Conservation (phyloP, 1,140 invertebrate genomes). For the Pseudobourletiella spinata region DNA sequence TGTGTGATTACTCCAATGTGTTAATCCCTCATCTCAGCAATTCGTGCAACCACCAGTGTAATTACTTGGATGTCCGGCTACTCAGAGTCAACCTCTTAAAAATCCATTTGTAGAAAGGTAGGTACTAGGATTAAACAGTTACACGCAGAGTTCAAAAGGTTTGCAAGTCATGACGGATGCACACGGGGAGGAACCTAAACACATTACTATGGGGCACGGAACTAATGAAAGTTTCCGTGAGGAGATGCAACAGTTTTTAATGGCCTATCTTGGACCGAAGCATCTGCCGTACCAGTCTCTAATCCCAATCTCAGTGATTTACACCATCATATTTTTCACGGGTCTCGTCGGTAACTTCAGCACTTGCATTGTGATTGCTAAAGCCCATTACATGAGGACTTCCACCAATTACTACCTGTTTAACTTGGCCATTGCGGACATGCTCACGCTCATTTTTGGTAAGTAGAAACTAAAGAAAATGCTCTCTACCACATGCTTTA, state of each 20-base stretch:
- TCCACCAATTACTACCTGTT: constrained; percentile 73
- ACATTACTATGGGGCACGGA: not conserved
- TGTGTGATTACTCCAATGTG: no score
- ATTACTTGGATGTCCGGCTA: no score
- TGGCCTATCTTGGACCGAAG: constrained; percentile 39
- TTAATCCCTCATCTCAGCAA: no score
- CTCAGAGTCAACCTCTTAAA: no score
- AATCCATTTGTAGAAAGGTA: no score
- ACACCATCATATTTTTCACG: constrained; percentile 45
- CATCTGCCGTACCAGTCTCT: constrained; percentile 38
- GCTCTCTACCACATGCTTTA: not conserved
- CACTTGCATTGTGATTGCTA: constrained; percentile 49
- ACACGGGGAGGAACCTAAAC: not conserved
- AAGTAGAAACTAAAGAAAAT: constrained; percentile 29
- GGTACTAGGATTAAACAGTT: no score
- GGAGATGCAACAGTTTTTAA: constrained; percentile 37
- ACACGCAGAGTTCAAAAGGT: no score
- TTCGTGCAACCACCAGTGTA: no score
- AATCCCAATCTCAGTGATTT: constrained; percentile 44
- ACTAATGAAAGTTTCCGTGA: constrained; percentile 1
- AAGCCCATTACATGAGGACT: constrained; percentile 45
- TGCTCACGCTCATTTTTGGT: constrained; percentile 41
- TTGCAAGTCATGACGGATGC: no score
- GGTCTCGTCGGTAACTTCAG: constrained; percentile 50
- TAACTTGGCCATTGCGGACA: constrained; percentile 48